phyloP scores from a whole-genome alignment of 1,140 invertebrate species.

The Hyles vespertilio region DNA sequence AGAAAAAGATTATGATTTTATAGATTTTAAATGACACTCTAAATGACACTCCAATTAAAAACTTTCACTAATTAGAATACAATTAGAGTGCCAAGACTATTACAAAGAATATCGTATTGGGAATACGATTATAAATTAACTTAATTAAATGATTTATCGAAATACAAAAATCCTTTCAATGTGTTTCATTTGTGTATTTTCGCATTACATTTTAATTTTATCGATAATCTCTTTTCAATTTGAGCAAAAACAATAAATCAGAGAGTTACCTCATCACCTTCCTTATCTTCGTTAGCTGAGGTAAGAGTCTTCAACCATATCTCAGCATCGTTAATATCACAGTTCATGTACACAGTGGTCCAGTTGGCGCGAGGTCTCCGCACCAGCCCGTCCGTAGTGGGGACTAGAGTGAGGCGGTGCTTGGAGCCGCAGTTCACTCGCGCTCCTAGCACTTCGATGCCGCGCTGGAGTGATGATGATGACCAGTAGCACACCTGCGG shows the following conservation, averaged over 20 bases:
- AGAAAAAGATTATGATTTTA: too few relatives aligned
- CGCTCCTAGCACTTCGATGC: slow-evolving; percentile 93
- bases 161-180: too few relatives aligned
- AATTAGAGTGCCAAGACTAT: too few relatives aligned
- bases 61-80: too few relatives aligned
- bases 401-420: slow-evolving; percentile 85
- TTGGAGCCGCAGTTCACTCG: slow-evolving; percentile 91
- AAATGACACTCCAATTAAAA: too few relatives aligned
- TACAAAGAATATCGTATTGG: too few relatives aligned
- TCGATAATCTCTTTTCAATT: too few relatives aligned
- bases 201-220: too few relatives aligned
- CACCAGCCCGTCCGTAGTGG: slow-evolving; percentile 88
- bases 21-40: too few relatives aligned
- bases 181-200: too few relatives aligned
- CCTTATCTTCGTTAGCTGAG: slow-evolving; percentile 39
- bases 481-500: slow-evolving; percentile 96
- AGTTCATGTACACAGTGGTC: slow-evolving; percentile 95
- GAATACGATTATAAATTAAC: too few relatives aligned
- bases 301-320: slow-evolving; percentile 89
- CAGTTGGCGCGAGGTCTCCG: slow-evolving; percentile 92
- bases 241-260: background rate
- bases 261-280: slow-evolving; percentile 52
- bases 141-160: too few relatives aligned
- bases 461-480: slow-evolving; percentile 96
- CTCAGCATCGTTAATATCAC: slow-evolving; percentile 92